A percentile compares a stretch with the other conserved stretches of the same genome.
Conservation (phyloP, 2,113 vertebrate species). For the Antidorcas marsupialis region DNA sequence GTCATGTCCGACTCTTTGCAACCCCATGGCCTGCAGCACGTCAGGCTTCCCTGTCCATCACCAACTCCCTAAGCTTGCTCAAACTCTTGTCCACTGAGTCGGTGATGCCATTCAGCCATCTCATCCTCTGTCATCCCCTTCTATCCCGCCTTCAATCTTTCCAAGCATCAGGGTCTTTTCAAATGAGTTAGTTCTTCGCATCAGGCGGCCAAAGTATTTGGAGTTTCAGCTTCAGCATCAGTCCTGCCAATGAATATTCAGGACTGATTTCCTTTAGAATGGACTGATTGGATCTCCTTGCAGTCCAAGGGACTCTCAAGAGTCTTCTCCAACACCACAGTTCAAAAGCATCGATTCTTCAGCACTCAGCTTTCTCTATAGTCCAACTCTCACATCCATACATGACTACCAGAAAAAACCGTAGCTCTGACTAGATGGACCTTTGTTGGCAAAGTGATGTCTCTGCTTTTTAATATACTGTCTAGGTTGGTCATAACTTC, state of each 20-base stretch:
- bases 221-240: not conserved
- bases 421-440: not conserved
- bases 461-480: not conserved
- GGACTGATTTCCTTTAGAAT: not conserved
- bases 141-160: not conserved
- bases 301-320: not conserved
- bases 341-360: not conserved
- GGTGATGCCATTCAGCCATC: not conserved
- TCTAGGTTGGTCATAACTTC: not conserved
- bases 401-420: not conserved
- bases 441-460: not conserved
- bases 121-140: not conserved
- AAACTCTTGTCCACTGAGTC: not conserved
- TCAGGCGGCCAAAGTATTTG: not conserved
- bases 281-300: not conserved
- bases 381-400: not conserved
- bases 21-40: not conserved
- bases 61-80: not conserved
- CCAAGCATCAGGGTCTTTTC: not conserved
- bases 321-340: not conserved
- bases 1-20: fast-evolving
- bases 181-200: not conserved
- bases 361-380: no score
- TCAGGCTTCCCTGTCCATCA: not conserved
- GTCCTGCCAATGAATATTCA: not conserved